Percentiles rank a stretch among this genome's conserved stretches.
These are phyloP conservation scores for Apotomis turbidana DNA, from an alignment of 2,888 invertebrate species.

Conservation along the genomic window DNA sequence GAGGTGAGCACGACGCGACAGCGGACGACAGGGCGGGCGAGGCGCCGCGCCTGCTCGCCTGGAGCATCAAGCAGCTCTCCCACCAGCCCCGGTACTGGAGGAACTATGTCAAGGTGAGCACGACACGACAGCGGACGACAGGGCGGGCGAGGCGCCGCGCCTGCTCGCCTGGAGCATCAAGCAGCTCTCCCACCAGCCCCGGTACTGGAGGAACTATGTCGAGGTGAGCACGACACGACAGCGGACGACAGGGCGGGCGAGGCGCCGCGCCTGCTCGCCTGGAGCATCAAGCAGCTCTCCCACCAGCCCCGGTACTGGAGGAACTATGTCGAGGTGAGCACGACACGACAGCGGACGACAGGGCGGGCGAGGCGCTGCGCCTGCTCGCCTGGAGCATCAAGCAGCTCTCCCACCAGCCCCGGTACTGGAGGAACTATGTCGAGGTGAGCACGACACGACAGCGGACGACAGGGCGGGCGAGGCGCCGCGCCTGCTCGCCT, in stretches of 20 bases:
- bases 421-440: conserved; percentile 29
- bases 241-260: no score
- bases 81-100: conserved; percentile 31
- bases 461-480: no score
- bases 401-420: conserved; percentile 62
- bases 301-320: conserved; percentile 31
- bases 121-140: no score
- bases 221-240: no score
- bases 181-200: conserved; percentile 62
- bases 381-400: conserved; percentile 91
- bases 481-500: conserved; percentile 90
- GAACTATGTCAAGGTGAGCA: conserved; percentile 14
- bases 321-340: conserved; percentile 15
- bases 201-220: conserved; percentile 29
- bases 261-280: conserved; percentile 90
- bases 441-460: no score
- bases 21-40: no score
- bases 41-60: conserved; percentile 90
- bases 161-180: conserved; percentile 91
- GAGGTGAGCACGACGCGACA: no score
- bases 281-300: conserved; percentile 86
- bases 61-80: conserved; percentile 86
- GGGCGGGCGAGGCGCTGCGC: conserved; percentile 91
- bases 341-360: no score
- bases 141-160: conserved; percentile 91